A percentile compares a stretch with the other conserved stretches of the same genome.
phyloP scores from a whole-genome alignment of 1,140 invertebrate genomes.

The Bombus consobrinus region DNA sequence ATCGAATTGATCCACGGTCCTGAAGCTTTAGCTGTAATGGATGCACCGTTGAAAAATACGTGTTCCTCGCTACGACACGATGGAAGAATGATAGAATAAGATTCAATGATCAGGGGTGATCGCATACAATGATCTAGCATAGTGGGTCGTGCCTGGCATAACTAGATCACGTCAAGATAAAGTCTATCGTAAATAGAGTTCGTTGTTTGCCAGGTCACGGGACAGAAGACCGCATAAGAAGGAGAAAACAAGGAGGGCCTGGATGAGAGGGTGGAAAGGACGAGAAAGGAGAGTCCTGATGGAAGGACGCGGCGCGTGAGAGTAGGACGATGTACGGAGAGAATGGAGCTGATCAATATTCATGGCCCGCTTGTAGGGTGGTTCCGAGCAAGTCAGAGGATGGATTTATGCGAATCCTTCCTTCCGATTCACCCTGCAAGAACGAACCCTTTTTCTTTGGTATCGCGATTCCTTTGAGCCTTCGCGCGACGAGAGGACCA shows the following conservation, averaged over 20 bases:
- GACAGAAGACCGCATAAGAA: background rate
- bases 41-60: background rate
- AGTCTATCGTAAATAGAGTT: constrained; percentile 74
- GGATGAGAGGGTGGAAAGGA: background rate
- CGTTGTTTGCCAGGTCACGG: constrained; percentile 44
- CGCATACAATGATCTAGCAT: constrained; percentile 30
- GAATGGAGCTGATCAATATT: constrained; percentile 81
- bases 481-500: background rate
- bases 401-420: constrained; percentile 81
- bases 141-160: constrained; percentile 79
- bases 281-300: constrained; percentile 1
- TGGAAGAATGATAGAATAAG: constrained; percentile 24
- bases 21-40: too few species aligned
- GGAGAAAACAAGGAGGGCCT: background rate
- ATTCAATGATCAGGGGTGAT: constrained; percentile 46
- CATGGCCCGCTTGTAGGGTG: constrained; percentile 77
- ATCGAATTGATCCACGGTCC: too few species aligned
- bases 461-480: constrained; percentile 34
- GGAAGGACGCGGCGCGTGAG: constrained; percentile 53
- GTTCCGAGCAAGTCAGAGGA: constrained; percentile 44
- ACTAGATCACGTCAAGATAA: constrained; percentile 81
- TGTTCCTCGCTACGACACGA: background rate
- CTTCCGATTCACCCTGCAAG: constrained; percentile 73
- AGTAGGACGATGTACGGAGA: constrained; percentile 47
- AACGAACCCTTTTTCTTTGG: constrained; percentile 63